Evolutionary conservation across 2,888 invertebrate genomes (phyloP).

Genomic region (Hedya salicella): DNA sequence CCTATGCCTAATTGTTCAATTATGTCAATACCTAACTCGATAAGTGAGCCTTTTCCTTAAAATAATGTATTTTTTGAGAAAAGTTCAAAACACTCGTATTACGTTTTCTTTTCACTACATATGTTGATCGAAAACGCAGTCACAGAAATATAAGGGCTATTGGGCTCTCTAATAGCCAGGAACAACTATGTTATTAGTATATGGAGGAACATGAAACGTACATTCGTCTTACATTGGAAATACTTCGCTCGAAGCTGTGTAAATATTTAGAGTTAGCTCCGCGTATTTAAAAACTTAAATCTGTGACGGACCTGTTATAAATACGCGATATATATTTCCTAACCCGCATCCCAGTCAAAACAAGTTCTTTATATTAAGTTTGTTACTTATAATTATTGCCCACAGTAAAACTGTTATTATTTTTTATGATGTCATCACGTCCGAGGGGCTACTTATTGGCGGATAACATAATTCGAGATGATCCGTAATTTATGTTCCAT

Average conservation of each 20-base stretch:
- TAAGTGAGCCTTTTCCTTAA: too few species aligned
- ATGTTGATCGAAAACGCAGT: too few species aligned
- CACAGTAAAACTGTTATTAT: constrained; percentile 30
- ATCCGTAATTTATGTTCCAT: constrained; percentile 59
- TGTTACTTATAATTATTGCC: constrained; percentile 37
- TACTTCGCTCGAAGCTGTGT: background rate
- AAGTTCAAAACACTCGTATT: too few species aligned
- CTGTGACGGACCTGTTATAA: constrained; percentile 44
- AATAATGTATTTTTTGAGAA: too few species aligned
- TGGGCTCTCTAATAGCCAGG: too few species aligned
- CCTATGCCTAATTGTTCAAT: too few species aligned
- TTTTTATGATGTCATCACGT: constrained; percentile 46
- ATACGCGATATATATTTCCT: constrained; percentile 26
- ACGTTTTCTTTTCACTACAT: too few species aligned
- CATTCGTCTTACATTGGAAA: background rate
- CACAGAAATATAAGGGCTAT: too few species aligned
- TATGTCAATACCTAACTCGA: too few species aligned
- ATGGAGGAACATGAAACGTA: background rate
- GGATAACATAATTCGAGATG: constrained; percentile 56
- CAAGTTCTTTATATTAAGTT: constrained; percentile 35
- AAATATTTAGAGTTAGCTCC: background rate
- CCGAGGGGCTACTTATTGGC: constrained; percentile 36
- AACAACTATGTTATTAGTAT: too few species aligned
- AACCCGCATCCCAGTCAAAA: constrained; percentile 37
- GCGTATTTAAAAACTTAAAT: constrained; percentile 2